These are phyloP conservation scores for Drosophila arawakana DNA, from an alignment of 1,140 invertebrate genomes.

Conservation along the genomic window DNA sequence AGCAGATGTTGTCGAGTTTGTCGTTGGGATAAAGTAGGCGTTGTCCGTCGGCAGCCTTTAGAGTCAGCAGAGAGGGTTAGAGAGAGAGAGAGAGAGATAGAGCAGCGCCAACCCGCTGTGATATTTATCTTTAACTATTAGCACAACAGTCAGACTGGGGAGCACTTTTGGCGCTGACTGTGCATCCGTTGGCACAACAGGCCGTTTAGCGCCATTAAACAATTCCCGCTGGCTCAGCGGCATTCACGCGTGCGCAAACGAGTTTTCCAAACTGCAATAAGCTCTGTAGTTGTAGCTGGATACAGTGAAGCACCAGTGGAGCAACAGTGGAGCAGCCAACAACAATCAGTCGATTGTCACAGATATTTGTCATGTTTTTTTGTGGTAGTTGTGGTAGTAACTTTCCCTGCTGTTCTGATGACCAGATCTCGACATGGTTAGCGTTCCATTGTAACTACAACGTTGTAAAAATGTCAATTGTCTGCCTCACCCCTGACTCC, in stretches of 20 bases:
- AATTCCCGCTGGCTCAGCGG: slow-evolving; percentile 81
- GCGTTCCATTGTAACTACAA: slow-evolving; percentile 50
- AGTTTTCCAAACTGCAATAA: slow-evolving; percentile 39
- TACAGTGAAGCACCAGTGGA: neutral
- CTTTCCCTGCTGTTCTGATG: slow-evolving; percentile 73
- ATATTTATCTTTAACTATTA: slow-evolving; percentile 78
- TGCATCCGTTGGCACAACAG: slow-evolving; percentile 65
- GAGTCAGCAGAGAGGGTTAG: too few relatives aligned
- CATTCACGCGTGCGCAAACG: slow-evolving; percentile 82
- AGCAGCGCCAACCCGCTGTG: slow-evolving; percentile 53
- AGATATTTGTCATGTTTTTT: slow-evolving; percentile 81
- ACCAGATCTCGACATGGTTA: slow-evolving; percentile 40
- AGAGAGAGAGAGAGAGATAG: slow-evolving; percentile 3
- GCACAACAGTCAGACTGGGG: slow-evolving; percentile 58
- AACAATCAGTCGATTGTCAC: slow-evolving; percentile 81
- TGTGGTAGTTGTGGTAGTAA: slow-evolving; percentile 36
- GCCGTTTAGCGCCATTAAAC: slow-evolving; percentile 80
- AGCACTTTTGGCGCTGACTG: slow-evolving; percentile 21
- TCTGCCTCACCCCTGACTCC: slow-evolving; percentile 34
- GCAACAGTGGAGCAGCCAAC: slow-evolving; percentile 14
- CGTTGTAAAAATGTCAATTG: slow-evolving; percentile 83
- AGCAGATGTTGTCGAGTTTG: slow-evolving; percentile 24
- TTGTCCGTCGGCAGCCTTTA: slow-evolving; percentile 38
- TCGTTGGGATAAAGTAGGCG: slow-evolving; percentile 29
- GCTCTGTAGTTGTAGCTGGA: neutral